Conservation (phyloP, 2,113 vertebrate genomes). For the Origma solitaria region DNA sequence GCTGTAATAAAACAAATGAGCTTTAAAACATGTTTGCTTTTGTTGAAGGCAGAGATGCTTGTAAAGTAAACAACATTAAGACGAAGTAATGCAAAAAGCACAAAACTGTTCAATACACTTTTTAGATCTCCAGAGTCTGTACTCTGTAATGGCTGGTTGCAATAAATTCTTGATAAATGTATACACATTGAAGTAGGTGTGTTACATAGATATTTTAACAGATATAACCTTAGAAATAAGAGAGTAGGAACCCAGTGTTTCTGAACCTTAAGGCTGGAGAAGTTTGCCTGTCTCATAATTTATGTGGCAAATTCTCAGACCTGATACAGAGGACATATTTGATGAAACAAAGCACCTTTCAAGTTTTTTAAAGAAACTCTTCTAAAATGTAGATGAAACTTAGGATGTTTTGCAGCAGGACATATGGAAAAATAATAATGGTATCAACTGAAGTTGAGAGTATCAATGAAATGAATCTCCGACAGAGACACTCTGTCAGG, state of each 20-base stretch:
- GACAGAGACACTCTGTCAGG: not conserved
- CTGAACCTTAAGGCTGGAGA: not conserved
- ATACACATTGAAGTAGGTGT: not conserved
- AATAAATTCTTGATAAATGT: not conserved
- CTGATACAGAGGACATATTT: not conserved
- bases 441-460: no score
- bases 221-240: not conserved
- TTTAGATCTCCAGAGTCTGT: not conserved
- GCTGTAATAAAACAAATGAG: conserved; percentile 75
- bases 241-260: not conserved
- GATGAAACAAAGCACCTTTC: not conserved
- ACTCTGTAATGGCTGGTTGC: not conserved
- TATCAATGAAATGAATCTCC: no score
- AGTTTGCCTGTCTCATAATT: not conserved
- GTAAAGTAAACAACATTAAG: not conserved
- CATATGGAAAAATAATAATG: no score
- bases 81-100: not conserved
- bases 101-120: not conserved
- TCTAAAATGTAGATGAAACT: not conserved
- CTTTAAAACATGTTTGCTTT: not conserved
- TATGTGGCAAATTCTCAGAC: not conserved
- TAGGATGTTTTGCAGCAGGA: not conserved
- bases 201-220: not conserved
- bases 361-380: not conserved
- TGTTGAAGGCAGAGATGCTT: not conserved